Percentiles rank a stretch among this genome's conserved stretches.
These are phyloP conservation scores for Drosophila aldrichi DNA, from an alignment of 2,888 invertebrate species.

Conservation along the genomic window DNA sequence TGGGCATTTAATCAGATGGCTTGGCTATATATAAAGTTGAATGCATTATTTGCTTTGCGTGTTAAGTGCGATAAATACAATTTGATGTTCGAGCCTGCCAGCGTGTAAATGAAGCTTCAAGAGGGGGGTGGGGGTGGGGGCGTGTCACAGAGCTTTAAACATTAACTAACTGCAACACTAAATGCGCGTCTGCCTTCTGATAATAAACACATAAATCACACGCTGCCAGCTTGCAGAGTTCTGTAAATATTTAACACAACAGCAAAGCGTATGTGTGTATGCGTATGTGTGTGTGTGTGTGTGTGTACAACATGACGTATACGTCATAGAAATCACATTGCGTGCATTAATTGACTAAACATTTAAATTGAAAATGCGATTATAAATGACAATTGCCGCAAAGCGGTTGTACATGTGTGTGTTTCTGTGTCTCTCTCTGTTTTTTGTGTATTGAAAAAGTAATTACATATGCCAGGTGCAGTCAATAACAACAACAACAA, in stretches of 20 bases:
- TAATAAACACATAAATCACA: slow-evolving; percentile 76
- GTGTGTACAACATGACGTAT: slow-evolving; percentile 54
- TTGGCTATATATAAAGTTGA: slow-evolving; percentile 36
- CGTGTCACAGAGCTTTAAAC: slow-evolving; percentile 36
- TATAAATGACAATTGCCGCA: slow-evolving; percentile 58
- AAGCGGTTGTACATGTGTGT: slow-evolving; percentile 1
- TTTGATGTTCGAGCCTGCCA: slow-evolving; percentile 62
- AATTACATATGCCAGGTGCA: slow-evolving; percentile 62
- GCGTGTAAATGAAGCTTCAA: slow-evolving; percentile 10
- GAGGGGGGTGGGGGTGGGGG: no score
- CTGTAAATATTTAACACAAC: slow-evolving; percentile 49
- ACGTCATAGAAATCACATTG: slow-evolving; percentile 41
- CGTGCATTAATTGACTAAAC: slow-evolving; percentile 70
- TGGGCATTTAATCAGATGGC: slow-evolving; percentile 33
- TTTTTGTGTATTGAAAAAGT: slow-evolving; percentile 43
- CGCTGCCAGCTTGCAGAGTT: slow-evolving; percentile 45
- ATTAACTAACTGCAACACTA: slow-evolving; percentile 58
- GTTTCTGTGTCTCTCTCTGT: background rate
- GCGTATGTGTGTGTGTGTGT: no score
- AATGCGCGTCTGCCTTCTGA: slow-evolving; percentile 54
- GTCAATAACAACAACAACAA: slow-evolving; percentile 1
- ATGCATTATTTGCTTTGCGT: slow-evolving; percentile 69
- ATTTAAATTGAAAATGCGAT: slow-evolving; percentile 74
- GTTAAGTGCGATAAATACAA: slow-evolving; percentile 74
- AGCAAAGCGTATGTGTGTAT: slow-evolving; percentile 6